Evolutionary conservation across 2,113 vertebrate species (phyloP).

Genomic region (Halichoeres trimaculatus): DNA sequence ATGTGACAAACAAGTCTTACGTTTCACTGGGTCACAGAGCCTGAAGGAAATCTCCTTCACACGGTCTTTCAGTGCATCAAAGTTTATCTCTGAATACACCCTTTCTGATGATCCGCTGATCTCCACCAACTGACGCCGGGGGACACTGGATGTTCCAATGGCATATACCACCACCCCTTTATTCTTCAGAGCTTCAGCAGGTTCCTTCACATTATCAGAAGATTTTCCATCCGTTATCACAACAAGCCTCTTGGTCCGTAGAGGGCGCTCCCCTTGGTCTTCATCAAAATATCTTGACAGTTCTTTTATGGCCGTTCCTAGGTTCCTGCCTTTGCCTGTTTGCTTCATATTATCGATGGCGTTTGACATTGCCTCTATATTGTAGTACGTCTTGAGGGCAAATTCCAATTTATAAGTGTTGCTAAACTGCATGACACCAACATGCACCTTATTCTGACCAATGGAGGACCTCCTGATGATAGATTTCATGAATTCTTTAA

Average conservation of each 20-base stretch:
- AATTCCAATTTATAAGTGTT: slow-evolving; percentile 68
- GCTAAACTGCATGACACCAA: slow-evolving; percentile 89
- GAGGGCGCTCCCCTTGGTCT: slow-evolving; percentile 77
- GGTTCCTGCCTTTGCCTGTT: slow-evolving; percentile 74
- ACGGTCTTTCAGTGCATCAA: slow-evolving; percentile 80
- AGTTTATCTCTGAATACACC: slow-evolving; percentile 77
- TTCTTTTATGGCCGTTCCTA: slow-evolving; percentile 79
- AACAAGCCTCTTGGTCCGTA: slow-evolving; percentile 82
- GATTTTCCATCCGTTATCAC: slow-evolving; percentile 87
- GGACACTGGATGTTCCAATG: too few species aligned
- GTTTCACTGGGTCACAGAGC: slow-evolving; percentile 78
- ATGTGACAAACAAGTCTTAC: slow-evolving; percentile 81
- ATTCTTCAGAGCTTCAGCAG: slow-evolving; percentile 81
- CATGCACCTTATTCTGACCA: slow-evolving; percentile 73
- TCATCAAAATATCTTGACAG: slow-evolving; percentile 81
- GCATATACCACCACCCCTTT: slow-evolving; percentile 83
- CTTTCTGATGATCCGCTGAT: slow-evolving; percentile 80
- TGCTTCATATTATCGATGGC: slow-evolving; percentile 79
- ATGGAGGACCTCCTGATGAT: slow-evolving; percentile 78
- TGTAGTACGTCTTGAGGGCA: slow-evolving; percentile 68
- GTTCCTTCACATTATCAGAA: slow-evolving; percentile 77
- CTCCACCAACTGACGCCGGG: slow-evolving; percentile 87
- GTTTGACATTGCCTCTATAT: slow-evolving; percentile 56
- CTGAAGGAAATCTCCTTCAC: slow-evolving; percentile 82
- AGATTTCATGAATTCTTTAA: slow-evolving; percentile 84